Evolutionary conservation across 2,797 vertebrate genomes (phyloP), one percentile per base, ranked within the genome.

Genomic region (Pangasius mekongensis): DNA sequence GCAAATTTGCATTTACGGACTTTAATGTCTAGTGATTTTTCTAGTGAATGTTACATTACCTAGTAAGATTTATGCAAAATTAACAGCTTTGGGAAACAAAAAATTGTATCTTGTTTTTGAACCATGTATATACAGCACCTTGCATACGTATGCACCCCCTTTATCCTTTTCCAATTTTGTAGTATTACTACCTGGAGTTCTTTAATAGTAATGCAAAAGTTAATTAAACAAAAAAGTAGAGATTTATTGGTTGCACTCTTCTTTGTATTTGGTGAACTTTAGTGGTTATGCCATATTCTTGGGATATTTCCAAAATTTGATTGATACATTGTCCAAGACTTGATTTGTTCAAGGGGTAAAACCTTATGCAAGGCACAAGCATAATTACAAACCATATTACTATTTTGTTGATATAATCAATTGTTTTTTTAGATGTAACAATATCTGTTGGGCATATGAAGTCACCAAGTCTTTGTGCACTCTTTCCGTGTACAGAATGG

Each of bases 401-500:
- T 22, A 14, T 60, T 56, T 13, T 60, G 11, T 6, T 60, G 54
- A 60, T 22, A 24, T 36, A 20, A 39, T 39, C 20, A 49, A 47
- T 30, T 20, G 24, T 47, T 30, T 77, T 24, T 30, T 39, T 66
- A 83, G 2, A 27, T 49, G 43, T 67, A 10, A 33, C 52, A 67
- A 67, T 52, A 58, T 67, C 14, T 66, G 13, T 39, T n/a, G 33
- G 60, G 14, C 30, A 54, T 49, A 74, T 52, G 56, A 54, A 36
- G 27, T 84, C 49, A 77, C 71, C 22, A 43, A 30, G 20, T n/a
- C 43, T 64, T 9, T 62, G 10, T 10, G 0, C 39, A 39, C 60
- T 58, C 10, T 67, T 52, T 54, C 58, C 20, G 27, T 85, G 43
- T 92, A 82, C 93, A 99, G 99, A 99, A 95, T 99, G 99, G 99